Percentiles rank a stretch among this genome's conserved stretches.
Evolutionary conservation across 2,113 vertebrate species (phyloP).

Genomic region (Protobothrops mucrosquamatus): DNA sequence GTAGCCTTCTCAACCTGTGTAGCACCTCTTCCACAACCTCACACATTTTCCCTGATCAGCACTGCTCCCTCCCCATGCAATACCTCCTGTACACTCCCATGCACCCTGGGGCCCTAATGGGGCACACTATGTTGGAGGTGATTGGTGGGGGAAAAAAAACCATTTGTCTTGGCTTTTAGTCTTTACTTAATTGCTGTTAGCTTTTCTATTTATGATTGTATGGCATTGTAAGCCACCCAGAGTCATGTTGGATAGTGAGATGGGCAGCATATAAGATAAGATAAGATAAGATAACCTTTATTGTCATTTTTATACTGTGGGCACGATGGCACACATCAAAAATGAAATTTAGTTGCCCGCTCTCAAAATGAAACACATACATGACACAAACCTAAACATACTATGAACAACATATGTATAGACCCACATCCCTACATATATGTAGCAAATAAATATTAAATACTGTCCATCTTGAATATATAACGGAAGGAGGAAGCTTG

Average conservation of each 20-base stretch:
- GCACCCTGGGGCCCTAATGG: background rate
- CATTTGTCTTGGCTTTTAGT: background rate
- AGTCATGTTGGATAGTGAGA: background rate
- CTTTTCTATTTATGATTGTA: background rate
- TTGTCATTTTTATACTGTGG: too few species aligned
- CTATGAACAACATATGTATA: too few species aligned
- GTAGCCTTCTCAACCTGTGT: background rate
- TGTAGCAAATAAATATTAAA: too few species aligned
- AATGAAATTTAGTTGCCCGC: too few species aligned
- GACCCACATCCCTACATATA: too few species aligned
- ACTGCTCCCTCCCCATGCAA: background rate
- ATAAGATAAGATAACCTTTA: too few species aligned
- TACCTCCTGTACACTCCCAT: background rate
- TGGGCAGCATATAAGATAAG: background rate
- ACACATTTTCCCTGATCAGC: background rate
- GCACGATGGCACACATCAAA: too few species aligned
- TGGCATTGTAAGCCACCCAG: background rate
- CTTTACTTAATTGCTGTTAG: background rate
- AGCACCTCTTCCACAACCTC: background rate
- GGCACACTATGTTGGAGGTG: background rate
- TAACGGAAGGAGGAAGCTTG: too few species aligned
- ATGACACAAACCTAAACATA: too few species aligned
- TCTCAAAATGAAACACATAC: too few species aligned
- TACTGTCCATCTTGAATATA: too few species aligned
- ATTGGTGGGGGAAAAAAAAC: background rate